Conservation (phyloP, 2,113 vertebrate species). For the Pungitius pungitius region DNA sequence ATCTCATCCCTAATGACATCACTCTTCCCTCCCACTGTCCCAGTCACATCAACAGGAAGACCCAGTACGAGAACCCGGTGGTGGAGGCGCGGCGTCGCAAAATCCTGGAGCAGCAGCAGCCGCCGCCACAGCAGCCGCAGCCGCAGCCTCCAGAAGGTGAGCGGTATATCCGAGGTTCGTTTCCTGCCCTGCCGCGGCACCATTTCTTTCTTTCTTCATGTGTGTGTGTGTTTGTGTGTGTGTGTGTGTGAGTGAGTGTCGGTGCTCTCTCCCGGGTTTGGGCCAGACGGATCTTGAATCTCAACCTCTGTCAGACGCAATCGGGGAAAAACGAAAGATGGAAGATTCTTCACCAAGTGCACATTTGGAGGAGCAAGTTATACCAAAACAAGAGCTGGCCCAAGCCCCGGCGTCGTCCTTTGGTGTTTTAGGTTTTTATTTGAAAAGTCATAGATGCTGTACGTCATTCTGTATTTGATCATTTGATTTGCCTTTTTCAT, state of each 20-base stretch:
- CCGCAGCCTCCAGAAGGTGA: slow-evolving; percentile 94
- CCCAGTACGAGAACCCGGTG: slow-evolving; percentile 98
- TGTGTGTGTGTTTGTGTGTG: slow-evolving; percentile 68
- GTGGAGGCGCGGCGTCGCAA: slow-evolving; percentile 89
- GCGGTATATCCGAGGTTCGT: slow-evolving; percentile 85
- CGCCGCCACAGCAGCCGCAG: slow-evolving; percentile 86
- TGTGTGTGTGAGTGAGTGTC: slow-evolving; percentile 64
- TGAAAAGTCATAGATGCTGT: slow-evolving; percentile 55
- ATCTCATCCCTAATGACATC: background rate
- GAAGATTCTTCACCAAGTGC: background rate
- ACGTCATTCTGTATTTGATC: slow-evolving; percentile 62
- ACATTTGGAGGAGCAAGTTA: background rate
- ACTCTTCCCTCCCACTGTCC: slow-evolving; percentile 6
- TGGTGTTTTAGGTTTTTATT: slow-evolving; percentile 58
- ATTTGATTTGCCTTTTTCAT: slow-evolving; percentile 46
- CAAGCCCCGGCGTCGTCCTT: slow-evolving; percentile 53
- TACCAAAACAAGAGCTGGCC: slow-evolving; percentile 44
- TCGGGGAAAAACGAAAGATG: rapidly evolving
- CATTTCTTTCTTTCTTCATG: slow-evolving; percentile 80
- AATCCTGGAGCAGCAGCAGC: slow-evolving; percentile 86
- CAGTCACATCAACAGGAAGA: slow-evolving; percentile 99
- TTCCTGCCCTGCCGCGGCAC: slow-evolving; percentile 77
- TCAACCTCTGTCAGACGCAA: background rate
- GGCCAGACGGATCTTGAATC: slow-evolving; percentile 34
- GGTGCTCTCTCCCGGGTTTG: slow-evolving; percentile 49